Evolutionary conservation across 2,888 invertebrate genomes (phyloP).

Genomic region (Epirrita christyi): DNA sequence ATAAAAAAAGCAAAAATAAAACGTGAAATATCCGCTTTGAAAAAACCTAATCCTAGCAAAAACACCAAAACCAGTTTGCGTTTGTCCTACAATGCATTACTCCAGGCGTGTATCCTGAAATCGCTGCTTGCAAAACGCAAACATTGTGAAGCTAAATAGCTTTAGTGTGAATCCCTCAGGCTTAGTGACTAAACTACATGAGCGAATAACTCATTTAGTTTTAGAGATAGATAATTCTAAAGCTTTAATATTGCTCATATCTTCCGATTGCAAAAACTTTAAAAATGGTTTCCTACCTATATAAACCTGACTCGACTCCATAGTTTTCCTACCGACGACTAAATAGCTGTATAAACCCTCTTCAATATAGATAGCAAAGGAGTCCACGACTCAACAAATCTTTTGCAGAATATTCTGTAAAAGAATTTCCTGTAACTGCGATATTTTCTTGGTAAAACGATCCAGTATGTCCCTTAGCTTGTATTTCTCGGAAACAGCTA

Average conservation of each 20-base stretch:
- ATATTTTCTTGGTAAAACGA: constrained; percentile 9
- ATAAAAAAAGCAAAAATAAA: no score
- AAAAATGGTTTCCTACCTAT: no score
- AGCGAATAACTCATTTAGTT: not conserved
- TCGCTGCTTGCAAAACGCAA: not conserved
- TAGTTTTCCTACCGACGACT: no score
- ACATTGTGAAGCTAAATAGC: constrained; percentile 1
- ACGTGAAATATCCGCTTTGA: no score
- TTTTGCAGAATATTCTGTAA: not conserved
- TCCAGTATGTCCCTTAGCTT: not conserved
- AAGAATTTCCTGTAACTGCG: constrained; percentile 2
- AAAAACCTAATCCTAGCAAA: no score
- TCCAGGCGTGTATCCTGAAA: not conserved
- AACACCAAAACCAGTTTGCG: no score
- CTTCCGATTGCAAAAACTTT: no score
- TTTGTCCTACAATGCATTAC: not conserved
- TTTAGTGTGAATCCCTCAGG: not conserved
- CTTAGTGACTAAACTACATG: not conserved
- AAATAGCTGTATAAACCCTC: not conserved
- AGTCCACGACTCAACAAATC: not conserved
- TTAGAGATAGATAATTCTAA: not conserved
- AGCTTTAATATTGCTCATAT: no score
- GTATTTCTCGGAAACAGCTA: constrained; percentile 4
- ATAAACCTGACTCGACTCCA: no score
- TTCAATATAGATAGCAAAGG: not conserved